A percentile compares a stretch with the other conserved stretches of the same genome.
Evolutionary conservation across 2,797 vertebrate species (phyloP).

Genomic region (Linurgus olivaceus): DNA sequence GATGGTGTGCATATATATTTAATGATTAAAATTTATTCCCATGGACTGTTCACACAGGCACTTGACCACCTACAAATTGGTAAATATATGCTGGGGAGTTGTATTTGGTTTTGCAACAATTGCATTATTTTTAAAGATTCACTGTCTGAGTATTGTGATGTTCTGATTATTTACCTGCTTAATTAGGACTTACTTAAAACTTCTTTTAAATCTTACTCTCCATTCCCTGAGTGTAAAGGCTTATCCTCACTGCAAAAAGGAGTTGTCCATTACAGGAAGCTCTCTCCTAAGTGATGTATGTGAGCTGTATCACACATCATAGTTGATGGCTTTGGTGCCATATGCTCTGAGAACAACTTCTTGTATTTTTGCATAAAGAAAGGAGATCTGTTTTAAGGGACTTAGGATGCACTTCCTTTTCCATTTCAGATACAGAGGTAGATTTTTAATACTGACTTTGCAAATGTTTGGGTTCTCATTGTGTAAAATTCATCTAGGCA

Average conservation of each 20-base stretch:
- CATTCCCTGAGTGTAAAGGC: neutral
- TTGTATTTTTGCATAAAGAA: neutral
- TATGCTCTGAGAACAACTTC: neutral
- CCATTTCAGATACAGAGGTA: rapidly evolving
- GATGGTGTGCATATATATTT: conserved; percentile 81
- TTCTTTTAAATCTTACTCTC: neutral
- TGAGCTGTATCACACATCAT: neutral
- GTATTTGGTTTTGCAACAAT: neutral
- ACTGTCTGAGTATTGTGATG: neutral
- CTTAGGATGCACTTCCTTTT: neutral
- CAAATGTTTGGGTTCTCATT: neutral
- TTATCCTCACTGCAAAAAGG: neutral
- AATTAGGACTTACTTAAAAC: rapidly evolving
- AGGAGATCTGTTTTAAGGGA: neutral
- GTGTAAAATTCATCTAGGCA: neutral
- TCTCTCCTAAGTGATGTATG: neutral
- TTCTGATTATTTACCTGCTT: neutral
- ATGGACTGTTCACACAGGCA: conserved; percentile 84
- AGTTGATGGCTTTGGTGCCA: neutral
- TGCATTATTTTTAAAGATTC: neutral
- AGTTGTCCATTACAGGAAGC: neutral
- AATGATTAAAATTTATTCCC: conserved; percentile 92
- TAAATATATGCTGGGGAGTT: conserved; percentile 46
- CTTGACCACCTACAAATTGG: conserved; percentile 84
- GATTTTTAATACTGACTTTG: neutral